Evolutionary conservation across 2,888 invertebrate genomes (phyloP).

Genomic region (Agonopterix alstromeriana): DNA sequence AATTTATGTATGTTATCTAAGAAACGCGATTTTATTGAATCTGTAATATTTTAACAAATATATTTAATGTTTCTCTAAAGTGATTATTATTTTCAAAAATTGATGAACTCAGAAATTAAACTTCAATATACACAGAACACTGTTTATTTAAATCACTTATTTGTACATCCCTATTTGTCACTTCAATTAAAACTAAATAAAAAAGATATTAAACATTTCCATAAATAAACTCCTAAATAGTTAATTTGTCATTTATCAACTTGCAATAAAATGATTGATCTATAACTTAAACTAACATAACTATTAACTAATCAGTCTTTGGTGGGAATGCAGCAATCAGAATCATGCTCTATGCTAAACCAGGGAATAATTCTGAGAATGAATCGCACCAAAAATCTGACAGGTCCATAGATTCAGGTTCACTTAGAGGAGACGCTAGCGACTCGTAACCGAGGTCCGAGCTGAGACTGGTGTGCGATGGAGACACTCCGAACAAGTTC

Average conservation of each 20-base stretch:
- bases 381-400: conserved; percentile 85
- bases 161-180: conserved; percentile 42
- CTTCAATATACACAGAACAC: conserved; percentile 15
- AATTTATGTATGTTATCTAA: conserved; percentile 32
- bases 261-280: conserved; percentile 25
- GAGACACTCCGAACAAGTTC: conserved; percentile 52
- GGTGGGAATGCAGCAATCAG: conserved; percentile 41
- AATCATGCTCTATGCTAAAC: conserved; percentile 72
- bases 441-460: conserved; percentile 71
- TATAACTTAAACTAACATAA: conserved; percentile 20
- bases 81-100: conserved; percentile 15
- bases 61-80: conserved; percentile 66
- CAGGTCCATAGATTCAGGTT: conserved; percentile 61
- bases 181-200: conserved; percentile 4
- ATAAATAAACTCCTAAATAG: conserved; percentile 17
- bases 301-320: conserved; percentile 66
- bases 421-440: conserved; percentile 65
- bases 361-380: conserved; percentile 87
- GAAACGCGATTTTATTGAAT: conserved; percentile 66
- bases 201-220: conserved; percentile 8
- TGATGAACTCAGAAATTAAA: conserved; percentile 8
- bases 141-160: conserved; percentile 46
- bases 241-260: conserved; percentile 35
- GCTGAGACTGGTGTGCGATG: conserved; percentile 56
- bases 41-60: conserved; percentile 75